Percentiles rank a stretch among this genome's conserved stretches.
These are phyloP conservation scores for Dasyornis broadbenti DNA, from an alignment of 2,113 vertebrate genomes.

Conservation along the genomic window DNA sequence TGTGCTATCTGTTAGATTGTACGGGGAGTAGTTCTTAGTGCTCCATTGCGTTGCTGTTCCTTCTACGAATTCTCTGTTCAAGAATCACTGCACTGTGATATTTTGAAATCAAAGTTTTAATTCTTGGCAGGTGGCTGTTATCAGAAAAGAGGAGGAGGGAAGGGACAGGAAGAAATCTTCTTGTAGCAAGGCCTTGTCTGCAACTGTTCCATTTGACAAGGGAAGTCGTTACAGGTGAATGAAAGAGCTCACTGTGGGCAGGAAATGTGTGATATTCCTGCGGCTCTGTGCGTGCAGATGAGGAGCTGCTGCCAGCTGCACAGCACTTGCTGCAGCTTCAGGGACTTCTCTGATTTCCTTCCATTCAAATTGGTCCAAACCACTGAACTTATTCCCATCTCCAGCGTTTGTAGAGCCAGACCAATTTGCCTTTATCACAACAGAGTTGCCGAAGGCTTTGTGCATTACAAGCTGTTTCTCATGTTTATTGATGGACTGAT, in stretches of 20 bases:
- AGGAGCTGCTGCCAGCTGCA: constrained; percentile 50
- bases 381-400: constrained; percentile 59
- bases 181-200: constrained; percentile 1
- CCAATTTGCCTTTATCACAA: constrained; percentile 64
- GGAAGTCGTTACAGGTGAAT: constrained; percentile 54
- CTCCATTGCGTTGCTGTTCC: neutral
- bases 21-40: neutral
- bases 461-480: constrained; percentile 69
- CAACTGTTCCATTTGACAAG: constrained; percentile 48
- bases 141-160: neutral
- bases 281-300: constrained; percentile 45
- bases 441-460: constrained; percentile 45
- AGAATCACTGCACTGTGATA: constrained; percentile 18
- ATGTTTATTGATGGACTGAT: constrained; percentile 73
- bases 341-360: constrained; percentile 45
- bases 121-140: constrained; percentile 47
- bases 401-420: constrained; percentile 43
- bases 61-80: constrained; percentile 23
- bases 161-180: neutral
- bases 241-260: constrained; percentile 50
- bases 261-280: constrained; percentile 35
- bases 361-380: constrained; percentile 61
- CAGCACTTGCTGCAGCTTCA: constrained; percentile 42
- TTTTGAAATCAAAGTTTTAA: constrained; percentile 54
- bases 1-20: neutral